A percentile compares a stretch with the other conserved stretches of the same genome.
phyloP scores from a whole-genome alignment of 2,888 invertebrate species.

The Lasioglossum calceatum region DNA sequence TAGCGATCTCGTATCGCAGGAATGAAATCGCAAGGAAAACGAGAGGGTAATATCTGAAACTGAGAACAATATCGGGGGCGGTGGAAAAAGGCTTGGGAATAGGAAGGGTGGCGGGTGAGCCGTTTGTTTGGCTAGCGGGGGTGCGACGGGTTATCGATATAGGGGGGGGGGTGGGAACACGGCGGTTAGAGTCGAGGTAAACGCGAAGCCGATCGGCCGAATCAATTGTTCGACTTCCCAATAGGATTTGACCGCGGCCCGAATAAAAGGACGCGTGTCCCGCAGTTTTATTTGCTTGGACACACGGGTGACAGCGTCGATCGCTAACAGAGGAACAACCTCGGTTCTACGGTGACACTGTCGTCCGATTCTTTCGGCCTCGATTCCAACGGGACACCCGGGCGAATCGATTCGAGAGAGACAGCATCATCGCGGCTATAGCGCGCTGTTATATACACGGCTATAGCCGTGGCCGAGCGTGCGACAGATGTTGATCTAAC shows the following conservation, averaged over 20 bases:
- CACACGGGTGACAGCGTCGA: conserved; percentile 19
- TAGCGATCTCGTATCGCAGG: no score
- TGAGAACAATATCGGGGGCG: background rate
- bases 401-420: conserved; percentile 54
- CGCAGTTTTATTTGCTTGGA: conserved; percentile 42
- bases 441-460: background rate
- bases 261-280: conserved; percentile 30
- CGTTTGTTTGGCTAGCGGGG: conserved; percentile 41
- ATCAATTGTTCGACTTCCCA: conserved; percentile 56
- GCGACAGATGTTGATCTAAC: conserved; percentile 71
- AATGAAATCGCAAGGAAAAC: background rate
- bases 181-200: conserved; percentile 33
- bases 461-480: conserved; percentile 19
- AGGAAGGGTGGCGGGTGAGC: background rate
- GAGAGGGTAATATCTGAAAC: background rate
- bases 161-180: conserved; percentile 25
- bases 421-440: background rate
- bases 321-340: conserved; percentile 46
- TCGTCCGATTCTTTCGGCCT: background rate
- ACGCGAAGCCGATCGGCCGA: conserved; percentile 44
- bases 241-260: conserved; percentile 39
- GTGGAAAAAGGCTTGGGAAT: background rate
- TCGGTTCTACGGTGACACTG: conserved; percentile 58
- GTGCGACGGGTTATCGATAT: conserved; percentile 40
- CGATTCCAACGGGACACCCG: background rate